These are phyloP conservation scores for Sialia sialis DNA, from an alignment of 2,113 vertebrate genomes.

Conservation along the genomic window DNA sequence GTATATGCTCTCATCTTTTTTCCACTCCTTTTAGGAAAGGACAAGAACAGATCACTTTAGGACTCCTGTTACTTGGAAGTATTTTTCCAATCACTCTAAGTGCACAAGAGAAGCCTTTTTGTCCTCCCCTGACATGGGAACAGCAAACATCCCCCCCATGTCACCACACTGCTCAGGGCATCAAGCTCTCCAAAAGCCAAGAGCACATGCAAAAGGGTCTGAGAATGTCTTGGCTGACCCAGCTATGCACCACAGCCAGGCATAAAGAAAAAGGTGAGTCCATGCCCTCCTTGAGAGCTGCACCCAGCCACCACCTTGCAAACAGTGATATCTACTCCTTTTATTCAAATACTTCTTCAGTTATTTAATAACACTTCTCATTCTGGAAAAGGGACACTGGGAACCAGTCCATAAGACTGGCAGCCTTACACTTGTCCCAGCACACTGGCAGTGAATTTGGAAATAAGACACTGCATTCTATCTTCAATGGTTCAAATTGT, in stretches of 20 bases:
- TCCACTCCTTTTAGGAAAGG: background rate
- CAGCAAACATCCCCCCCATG: fast-evolving
- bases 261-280: background rate
- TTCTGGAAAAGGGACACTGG: background rate
- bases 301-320: too few relatives aligned
- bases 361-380: background rate
- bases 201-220: background rate
- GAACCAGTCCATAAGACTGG: background rate
- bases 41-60: background rate
- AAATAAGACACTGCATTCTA: background rate
- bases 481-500: background rate
- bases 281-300: background rate
- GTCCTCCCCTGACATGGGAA: background rate
- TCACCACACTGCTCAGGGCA: background rate
- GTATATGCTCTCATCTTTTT: background rate
- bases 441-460: background rate
- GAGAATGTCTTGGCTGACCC: background rate
- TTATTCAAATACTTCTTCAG: background rate
- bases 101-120: background rate
- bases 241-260: background rate
- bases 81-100: background rate
- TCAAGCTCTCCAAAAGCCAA: background rate
- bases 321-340: background rate
- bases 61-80: background rate
- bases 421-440: background rate